Conservation (phyloP, 2,113 vertebrate genomes). For the Erythrolamprus reginae region DNA sequence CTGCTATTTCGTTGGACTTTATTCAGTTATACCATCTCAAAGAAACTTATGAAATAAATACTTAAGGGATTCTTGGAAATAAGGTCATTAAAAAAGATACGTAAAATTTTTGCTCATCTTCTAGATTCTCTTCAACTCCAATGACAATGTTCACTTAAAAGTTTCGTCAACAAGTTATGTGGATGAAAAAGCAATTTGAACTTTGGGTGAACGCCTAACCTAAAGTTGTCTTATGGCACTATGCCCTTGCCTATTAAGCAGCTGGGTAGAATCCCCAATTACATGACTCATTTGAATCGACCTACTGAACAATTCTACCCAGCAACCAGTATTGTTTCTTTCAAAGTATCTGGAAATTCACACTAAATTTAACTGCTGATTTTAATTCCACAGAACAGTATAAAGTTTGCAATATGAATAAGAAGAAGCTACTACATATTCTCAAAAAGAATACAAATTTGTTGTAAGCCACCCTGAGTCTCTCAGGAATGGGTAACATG, state of each 20-base stretch:
- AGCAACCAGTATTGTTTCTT: slow-evolving; percentile 4
- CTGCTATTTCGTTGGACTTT: background rate
- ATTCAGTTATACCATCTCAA: background rate
- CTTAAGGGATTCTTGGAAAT: slow-evolving; percentile 16
- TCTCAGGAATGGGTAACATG: too few relatives aligned
- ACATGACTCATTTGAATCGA: slow-evolving; percentile 26
- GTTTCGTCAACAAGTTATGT: background rate
- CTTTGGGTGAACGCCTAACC: slow-evolving; percentile 44
- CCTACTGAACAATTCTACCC: background rate
- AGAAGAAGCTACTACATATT: background rate
- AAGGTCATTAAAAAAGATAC: slow-evolving; percentile 2
- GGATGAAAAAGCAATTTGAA: background rate
- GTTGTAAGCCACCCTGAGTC: too few relatives aligned
- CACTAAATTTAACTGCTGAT: background rate
- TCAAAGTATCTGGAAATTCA: slow-evolving; percentile 3
- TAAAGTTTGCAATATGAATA: background rate
- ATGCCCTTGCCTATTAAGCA: slow-evolving; percentile 9
- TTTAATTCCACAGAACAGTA: background rate
- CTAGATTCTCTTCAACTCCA: background rate
- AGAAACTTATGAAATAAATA: slow-evolving; percentile 1
- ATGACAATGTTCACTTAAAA: slow-evolving; percentile 16
- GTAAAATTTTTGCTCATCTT: background rate
- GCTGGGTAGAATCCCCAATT: slow-evolving; percentile 34
- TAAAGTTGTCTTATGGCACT: slow-evolving; percentile 45
- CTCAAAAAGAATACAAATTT: background rate